A percentile compares a stretch with the other conserved stretches of the same genome.
Evolutionary conservation across 2,888 invertebrate genomes (phyloP).

Genomic region (Lycophotia porphyrea): DNA sequence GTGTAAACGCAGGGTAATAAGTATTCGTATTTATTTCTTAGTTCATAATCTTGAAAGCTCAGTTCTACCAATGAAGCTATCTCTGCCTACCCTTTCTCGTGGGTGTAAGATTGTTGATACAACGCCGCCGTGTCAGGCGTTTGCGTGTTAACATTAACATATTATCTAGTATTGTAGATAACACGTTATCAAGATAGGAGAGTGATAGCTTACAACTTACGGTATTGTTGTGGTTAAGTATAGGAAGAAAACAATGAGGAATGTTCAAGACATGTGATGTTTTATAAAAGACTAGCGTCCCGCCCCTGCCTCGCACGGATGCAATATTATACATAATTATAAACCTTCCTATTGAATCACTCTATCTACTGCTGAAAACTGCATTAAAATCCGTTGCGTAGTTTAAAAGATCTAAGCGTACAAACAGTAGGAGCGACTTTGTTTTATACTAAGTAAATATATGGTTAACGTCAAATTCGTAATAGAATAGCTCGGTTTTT

Average conservation of each 20-base stretch:
- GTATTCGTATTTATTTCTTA: background rate
- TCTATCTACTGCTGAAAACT: too few species aligned
- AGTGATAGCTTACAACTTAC: conserved; percentile 15
- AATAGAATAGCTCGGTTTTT: background rate
- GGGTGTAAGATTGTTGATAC: conserved; percentile 34
- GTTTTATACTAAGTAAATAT: too few species aligned
- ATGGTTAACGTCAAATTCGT: background rate
- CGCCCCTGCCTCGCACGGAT: too few species aligned
- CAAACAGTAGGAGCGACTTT: too few species aligned
- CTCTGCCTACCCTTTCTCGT: conserved; percentile 24
- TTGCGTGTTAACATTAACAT: conserved; percentile 32
- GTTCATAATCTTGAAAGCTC: background rate
- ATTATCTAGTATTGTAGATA: conserved; percentile 50
- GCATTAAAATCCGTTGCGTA: too few species aligned
- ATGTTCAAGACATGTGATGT: background rate
- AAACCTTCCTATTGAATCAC: too few species aligned
- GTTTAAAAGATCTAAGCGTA: too few species aligned
- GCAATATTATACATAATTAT: too few species aligned
- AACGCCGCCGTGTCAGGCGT: conserved; percentile 7
- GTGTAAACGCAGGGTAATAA: background rate
- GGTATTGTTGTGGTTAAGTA: background rate
- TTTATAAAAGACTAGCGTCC: too few species aligned
- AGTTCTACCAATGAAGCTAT: background rate
- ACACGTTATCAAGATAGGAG: conserved; percentile 29
- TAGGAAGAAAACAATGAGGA: background rate